Base-by-base conservation (phyloP, 2,888 invertebrate species). In the Pristionchus arcanus region DNA sequence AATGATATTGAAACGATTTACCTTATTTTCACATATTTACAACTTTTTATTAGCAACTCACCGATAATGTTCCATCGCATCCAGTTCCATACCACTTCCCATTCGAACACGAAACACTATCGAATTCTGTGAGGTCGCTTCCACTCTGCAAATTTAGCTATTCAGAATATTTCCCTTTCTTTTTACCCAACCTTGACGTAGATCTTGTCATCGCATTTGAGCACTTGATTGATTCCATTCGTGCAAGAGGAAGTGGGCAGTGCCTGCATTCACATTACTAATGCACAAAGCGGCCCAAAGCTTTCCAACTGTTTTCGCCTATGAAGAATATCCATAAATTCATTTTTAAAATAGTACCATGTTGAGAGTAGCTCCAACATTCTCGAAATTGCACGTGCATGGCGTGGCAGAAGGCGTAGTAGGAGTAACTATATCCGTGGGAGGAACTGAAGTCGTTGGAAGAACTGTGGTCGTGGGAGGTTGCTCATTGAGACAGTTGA, bases 71-170 rank as follows among this genome's bases (percentile, higher is more conserved):
- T 68, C 68, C 68, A 28, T 68, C 68, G 68, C 68, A 68, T 16
- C n/a, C n/a, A 15, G n/a, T 68, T 68, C 68, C 68, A n/a, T 68
- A 68, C 68, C 68, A 68, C n/a, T 68, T n/a, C 15, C 68, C 68
- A n/a, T 9, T 15, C n/a, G 28, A 68, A n/a, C 68, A 68, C 2
- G 68, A n/a, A 13, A 68, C 31, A 68, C 68, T n/a, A 68, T 68
- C 68, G 68, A 28, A 68, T 15, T 68, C 68, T 16, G 4, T 68
- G 15, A 68, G 68, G n/a, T 31, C 68, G 28, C n/a, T 49, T 49
- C 3, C 42, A 49, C 42, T 49, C 42, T 49, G 42, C 11, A 49
- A 11, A 49, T 49, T 49, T 49, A 49, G 9, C 13, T 49, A 9
- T 49, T 49, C 42, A 49, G 1, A 9, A 11, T 49, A 11, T 49